These are phyloP conservation scores for Neostethus bicornis DNA, from an alignment of 2,797 vertebrate species.

Conservation along the genomic window DNA sequence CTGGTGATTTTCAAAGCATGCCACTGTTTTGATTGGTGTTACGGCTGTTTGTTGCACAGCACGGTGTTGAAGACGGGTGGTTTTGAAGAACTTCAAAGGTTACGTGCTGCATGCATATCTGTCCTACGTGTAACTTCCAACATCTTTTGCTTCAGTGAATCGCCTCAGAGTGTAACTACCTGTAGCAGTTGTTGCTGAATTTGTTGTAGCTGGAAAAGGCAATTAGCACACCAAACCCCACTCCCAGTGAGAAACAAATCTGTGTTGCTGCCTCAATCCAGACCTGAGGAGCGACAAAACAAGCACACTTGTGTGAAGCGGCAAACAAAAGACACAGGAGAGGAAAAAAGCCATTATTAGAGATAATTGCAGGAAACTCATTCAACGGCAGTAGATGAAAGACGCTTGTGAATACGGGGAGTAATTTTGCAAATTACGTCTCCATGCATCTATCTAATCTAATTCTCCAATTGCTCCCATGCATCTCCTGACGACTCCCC, in stretches of 20 bases:
- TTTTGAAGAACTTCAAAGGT: constrained; percentile 73
- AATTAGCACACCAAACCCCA: constrained; percentile 92
- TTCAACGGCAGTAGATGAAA: constrained; percentile 90
- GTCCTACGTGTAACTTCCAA: constrained; percentile 12
- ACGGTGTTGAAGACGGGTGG: constrained; percentile 53
- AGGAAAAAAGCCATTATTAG: constrained; percentile 86
- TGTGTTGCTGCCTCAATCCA: constrained; percentile 94
- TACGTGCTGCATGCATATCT: constrained; percentile 31
- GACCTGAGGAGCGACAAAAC: constrained; percentile 85
- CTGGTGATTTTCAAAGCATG: constrained; percentile 58
- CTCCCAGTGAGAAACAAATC: constrained; percentile 95
- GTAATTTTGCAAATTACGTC: constrained; percentile 89
- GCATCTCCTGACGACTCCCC: constrained; percentile 44
- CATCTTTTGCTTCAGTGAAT: constrained; percentile 5
- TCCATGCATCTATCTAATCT: constrained; percentile 87
- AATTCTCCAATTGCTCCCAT: constrained; percentile 83
- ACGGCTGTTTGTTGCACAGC: constrained; percentile 35
- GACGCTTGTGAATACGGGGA: constrained; percentile 85
- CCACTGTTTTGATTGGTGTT: constrained; percentile 46
- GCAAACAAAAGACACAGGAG: constrained; percentile 79
- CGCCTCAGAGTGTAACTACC: constrained; percentile 67
- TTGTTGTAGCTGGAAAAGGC: constrained; percentile 96
- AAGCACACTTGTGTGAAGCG: constrained; percentile 73
- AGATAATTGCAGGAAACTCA: constrained; percentile 92
- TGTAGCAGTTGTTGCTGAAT: constrained; percentile 95